Base-by-base conservation (phyloP, 2,113 vertebrate species). In the Nipponia nippon region DNA sequence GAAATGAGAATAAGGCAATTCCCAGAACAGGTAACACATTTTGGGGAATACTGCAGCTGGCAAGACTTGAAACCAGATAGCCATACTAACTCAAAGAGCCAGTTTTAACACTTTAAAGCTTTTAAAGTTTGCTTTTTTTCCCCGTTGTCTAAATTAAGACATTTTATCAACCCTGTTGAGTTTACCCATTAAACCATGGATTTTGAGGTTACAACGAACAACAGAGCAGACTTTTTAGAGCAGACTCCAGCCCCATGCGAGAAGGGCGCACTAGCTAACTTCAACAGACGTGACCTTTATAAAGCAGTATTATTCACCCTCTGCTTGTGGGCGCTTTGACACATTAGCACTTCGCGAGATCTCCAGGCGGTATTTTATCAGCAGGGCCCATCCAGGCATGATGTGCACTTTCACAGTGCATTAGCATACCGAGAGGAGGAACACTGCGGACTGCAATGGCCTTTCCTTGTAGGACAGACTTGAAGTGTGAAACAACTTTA, bases 361-460 rank as follows among this genome's bases (percentile, higher is more conserved):
- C 93, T 96, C 92, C 87, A 72, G 97, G 96, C 91, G 7, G 52
- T 62, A 49, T 95, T 98, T 94, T 78, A 95, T 92, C 83, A 96
- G 91, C 87, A 42, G 69, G 89, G 89, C 75, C 94, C 92, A 92
- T 61, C 95, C 97, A 97, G 96, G 96, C 97, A 97, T 79, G 92
- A 97, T 94, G 95, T 56, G 93, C 89, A 81, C 91, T 96, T 95
- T 96, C 97, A 97, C 52, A 94, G 95, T 11, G 73, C 50, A 87
- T 98, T 95, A 97, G n/a, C 92, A 83, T 93, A 93, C 92, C 93
- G 83, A 83, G 94, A 94, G 80, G 78, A 97, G 97, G 82, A 96
- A 44, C 55, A 17, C 50, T 7, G 34, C 0, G 1, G 84, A 84
- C 80, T 72, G 88, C 67, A 93, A 50, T 76, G 78, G 93, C 83